Base-by-base conservation (phyloP, 2,797 vertebrate genomes). In the Phalanger gymnotis region DNA sequence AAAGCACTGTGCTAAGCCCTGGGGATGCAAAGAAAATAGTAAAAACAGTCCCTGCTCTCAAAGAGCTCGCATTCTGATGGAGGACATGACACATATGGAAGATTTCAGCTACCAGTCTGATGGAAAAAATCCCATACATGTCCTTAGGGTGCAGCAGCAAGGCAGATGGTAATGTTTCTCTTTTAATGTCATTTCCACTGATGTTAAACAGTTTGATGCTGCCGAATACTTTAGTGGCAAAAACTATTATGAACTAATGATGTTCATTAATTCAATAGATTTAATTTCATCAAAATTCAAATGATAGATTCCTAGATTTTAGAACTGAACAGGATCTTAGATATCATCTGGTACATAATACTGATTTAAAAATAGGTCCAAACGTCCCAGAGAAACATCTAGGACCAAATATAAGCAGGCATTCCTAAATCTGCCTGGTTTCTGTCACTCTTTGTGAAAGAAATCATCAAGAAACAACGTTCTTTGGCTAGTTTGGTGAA, bases 171-270 rank as follows among this genome's bases (percentile, higher is more conserved):
- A 81, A 47, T 81, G 19, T 11, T 25, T 81, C 40, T 81, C 40
- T 81, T 81, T 47, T 81, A 47, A 47, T 81, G n/a, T 47, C 22
- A 47, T 81, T 81, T 81, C 40, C 4, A 81, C 22, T 81, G 40
- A 81, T 81, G n/a, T 81, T 10, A 22, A 81, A 47, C 73, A 40
- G 22, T 81, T 81, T 81, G 73, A 25, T 27, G 73, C 73, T 81
- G 73, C 73, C 73, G 47, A 81, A 47, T 81, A 81, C 19, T 81
- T 40, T 47, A 25, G 40, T 81, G 40, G 40, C 73, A 81, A 96
- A 95, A 91, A 92, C 66, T 47, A 5, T 96, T 81, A 94, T 47
- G 56, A 93, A 92, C 54, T 94, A 91, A 93, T 93, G 34, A 57
- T 47, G 2, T 92, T 93, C 89, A 93, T 94, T 95, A 0, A 81